Percentiles rank a stretch among this genome's conserved stretches.
Conservation (phyloP, 1,140 invertebrate genomes). For the Cyphomyrmex costatus region DNA sequence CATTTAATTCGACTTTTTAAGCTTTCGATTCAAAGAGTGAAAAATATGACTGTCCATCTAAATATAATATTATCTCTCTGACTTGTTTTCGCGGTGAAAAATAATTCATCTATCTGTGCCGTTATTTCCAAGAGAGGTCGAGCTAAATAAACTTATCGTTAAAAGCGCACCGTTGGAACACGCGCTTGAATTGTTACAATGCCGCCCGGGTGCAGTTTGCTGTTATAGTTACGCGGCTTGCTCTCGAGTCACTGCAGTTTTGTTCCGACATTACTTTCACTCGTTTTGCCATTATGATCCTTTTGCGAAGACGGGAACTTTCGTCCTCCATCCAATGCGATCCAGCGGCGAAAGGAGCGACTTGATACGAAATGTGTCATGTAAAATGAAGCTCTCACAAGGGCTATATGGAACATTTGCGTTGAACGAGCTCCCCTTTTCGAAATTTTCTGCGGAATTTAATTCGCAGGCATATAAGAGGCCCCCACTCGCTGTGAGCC, state of each 20-base stretch:
- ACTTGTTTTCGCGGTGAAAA: background rate
- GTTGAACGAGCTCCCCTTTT: background rate
- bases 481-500: too few species aligned
- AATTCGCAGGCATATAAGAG: background rate
- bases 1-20: constrained; percentile 28
- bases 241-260: constrained; percentile 27
- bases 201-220: constrained; percentile 23
- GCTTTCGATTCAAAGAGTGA: constrained; percentile 4
- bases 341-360: background rate
- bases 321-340: background rate
- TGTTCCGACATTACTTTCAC: constrained; percentile 38
- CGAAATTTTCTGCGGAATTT: constrained; percentile 40
- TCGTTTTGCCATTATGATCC: constrained; percentile 41
- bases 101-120: background rate
- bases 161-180: background rate
- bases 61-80: constrained; percentile 18
- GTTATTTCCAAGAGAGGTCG: background rate
- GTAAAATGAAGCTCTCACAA: constrained; percentile 15
- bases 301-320: constrained; percentile 26
- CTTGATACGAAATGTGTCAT: constrained; percentile 9
- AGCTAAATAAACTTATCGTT: constrained; percentile 38
- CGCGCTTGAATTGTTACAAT: constrained; percentile 35
- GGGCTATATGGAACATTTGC: constrained; percentile 22
- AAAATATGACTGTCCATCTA: constrained; percentile 20
- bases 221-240: constrained; percentile 25